phyloP scores from a whole-genome alignment of 2,888 invertebrate species.

The Pollenia griseotomentosa region DNA sequence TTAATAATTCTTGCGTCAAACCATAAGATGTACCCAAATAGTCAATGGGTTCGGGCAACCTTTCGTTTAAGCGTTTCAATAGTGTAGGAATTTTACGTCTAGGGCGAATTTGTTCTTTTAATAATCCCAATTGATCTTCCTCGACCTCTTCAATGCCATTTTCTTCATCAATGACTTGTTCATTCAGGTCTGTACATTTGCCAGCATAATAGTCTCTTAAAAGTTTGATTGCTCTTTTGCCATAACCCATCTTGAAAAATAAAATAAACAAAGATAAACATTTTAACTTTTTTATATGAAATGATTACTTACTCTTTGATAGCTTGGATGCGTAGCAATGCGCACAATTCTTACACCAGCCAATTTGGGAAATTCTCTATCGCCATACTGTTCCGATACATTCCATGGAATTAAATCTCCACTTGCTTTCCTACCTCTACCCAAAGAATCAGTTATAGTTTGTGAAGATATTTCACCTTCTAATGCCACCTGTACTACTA shows the following conservation, averaged over 20 bases:
- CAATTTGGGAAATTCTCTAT: constrained; percentile 95
- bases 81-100: constrained; percentile 94
- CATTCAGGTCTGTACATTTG: constrained; percentile 90
- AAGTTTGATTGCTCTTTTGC: constrained; percentile 92
- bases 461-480: constrained; percentile 89
- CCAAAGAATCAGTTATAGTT: constrained; percentile 91
- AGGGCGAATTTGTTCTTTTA: constrained; percentile 91
- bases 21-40: constrained; percentile 98
- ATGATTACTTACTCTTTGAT: constrained; percentile 89
- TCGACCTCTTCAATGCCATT: constrained; percentile 85
- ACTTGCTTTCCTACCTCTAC: constrained; percentile 94
- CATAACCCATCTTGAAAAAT: constrained; percentile 95
- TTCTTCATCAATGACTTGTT: constrained; percentile 81
- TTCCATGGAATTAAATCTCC: constrained; percentile 99
- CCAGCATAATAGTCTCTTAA: constrained; percentile 95
- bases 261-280: constrained; percentile 74
- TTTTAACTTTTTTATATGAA: neutral
- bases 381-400: constrained; percentile 97
- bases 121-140: constrained; percentile 86
- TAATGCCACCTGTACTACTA: constrained; percentile 93
- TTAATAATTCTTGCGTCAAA: constrained; percentile 93
- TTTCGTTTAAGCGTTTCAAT: constrained; percentile 92
- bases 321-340: constrained; percentile 99
- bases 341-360: constrained; percentile 96
- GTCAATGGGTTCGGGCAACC: constrained; percentile 93